A percentile compares a stretch with the other conserved stretches of the same genome.
Evolutionary conservation across 1,140 invertebrate species (phyloP).

Genomic region (Stegodyphus dumicola): DNA sequence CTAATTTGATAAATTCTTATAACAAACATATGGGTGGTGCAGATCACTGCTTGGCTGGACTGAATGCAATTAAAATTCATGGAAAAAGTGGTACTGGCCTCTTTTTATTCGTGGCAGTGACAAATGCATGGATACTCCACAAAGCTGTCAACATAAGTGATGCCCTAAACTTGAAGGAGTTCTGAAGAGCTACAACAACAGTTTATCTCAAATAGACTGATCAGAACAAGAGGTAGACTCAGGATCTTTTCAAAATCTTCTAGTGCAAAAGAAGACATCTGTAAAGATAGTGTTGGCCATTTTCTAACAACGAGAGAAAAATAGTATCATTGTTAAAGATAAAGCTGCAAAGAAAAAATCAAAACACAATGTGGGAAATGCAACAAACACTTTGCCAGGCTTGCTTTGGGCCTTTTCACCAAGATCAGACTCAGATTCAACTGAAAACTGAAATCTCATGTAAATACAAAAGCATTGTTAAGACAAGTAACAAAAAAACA

Average conservation of each 20-base stretch:
- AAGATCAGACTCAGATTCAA: background rate
- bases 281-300: slow-evolving; percentile 12
- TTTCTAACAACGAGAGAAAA: slow-evolving; percentile 11
- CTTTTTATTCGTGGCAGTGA: background rate
- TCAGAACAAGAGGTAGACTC: slow-evolving; percentile 5
- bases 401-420: background rate
- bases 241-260: slow-evolving; percentile 1
- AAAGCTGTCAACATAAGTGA: slow-evolving; percentile 16
- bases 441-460: background rate
- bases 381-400: background rate
- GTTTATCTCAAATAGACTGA: slow-evolving; percentile 11
- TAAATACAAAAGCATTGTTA: background rate
- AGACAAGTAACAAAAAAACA: background rate
- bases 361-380: background rate
- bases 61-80: slow-evolving; percentile 10
- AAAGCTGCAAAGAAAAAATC: background rate
- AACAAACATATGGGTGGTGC: too few relatives aligned
- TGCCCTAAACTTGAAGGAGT: slow-evolving; percentile 7
- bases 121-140: slow-evolving; percentile 23
- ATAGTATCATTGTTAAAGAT: background rate
- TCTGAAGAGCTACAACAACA: background rate
- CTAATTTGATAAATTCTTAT: too few relatives aligned
- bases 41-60: too few relatives aligned
- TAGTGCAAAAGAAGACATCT: slow-evolving; percentile 15
- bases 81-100: background rate